phyloP scores from a whole-genome alignment of 2,113 vertebrate species.

The Oxyruncus cristatus region DNA sequence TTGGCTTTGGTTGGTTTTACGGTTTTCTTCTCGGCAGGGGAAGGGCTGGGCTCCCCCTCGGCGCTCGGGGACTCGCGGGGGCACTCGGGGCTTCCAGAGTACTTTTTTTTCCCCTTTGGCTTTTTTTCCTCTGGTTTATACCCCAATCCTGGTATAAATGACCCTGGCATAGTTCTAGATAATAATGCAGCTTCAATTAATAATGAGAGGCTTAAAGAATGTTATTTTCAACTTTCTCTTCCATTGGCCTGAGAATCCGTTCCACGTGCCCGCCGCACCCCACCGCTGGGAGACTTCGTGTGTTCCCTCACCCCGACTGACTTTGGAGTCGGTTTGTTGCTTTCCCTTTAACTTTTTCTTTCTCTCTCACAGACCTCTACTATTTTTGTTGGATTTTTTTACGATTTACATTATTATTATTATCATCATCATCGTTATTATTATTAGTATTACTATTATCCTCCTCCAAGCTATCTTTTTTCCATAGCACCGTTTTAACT shows the following conservation, averaged over 20 bases:
- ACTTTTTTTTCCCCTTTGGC: no score
- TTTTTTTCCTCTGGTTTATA: no score
- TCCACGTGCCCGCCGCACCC: background rate
- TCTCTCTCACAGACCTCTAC: background rate
- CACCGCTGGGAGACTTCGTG: accelerated
- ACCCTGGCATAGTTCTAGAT: background rate
- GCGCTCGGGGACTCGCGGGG: background rate
- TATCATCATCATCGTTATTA: background rate
- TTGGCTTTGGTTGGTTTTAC: background rate
- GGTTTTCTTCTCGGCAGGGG: background rate
- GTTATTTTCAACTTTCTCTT: background rate
- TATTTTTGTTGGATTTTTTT: background rate
- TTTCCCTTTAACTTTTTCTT: background rate
- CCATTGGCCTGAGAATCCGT: background rate
- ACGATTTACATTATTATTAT: background rate
- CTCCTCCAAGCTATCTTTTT: background rate
- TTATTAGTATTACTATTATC: background rate
- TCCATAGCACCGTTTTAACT: background rate
- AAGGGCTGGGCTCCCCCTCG: background rate
- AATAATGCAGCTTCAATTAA: background rate
- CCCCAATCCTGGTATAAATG: background rate
- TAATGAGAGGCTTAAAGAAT: background rate
- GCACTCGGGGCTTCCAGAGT: background rate
- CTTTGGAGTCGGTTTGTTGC: background rate
- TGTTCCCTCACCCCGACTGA: background rate